Evolutionary conservation across 2,113 vertebrate genomes (phyloP), one percentile per base, ranked within the genome.

Genomic region (Notarius quadriscutis): DNA sequence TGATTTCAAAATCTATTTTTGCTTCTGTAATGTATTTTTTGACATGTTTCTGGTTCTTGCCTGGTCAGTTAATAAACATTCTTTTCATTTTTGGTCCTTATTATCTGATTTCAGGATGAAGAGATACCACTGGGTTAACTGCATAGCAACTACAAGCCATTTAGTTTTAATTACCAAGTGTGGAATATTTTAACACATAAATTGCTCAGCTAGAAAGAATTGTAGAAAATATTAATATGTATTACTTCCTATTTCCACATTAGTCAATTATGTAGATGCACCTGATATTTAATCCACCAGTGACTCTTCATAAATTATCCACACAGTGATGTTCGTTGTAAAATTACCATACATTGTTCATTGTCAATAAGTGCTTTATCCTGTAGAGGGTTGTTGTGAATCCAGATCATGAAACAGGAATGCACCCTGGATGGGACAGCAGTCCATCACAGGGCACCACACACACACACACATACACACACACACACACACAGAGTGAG

Each of bases 161-260:
- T 84, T 83, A 17, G 15, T 57, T 74, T 84, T 74, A 84, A 84
- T 60, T 84, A 30, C 25, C 50, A 78, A 78, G 6, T 63, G 15
- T 34, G n/a, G 48, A 63, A 65, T 30, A 22, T 63, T 85, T 57
- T 34, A 84, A 72, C 58, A 60, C 57, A 27, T 62, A n/a, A 10
- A 72, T 41, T 57, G n/a, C 60, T 25, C n/a, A 67, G 50, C 17
- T 69, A 65, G 11, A 22, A 86, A 69, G 60, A 55, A 20, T 51
- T 60, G 12, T 41, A 30, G n/a, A 10, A 80, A 80, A 30, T 57
- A 80, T 80, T 9, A 80, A 57, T 80, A 58, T 62, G 12, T 58
- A 18, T 58, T 34, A 1, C 20, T 41, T 14, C 10, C 18, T 22
- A 14, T 60, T 62, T 81, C 30, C 57, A 41, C 57, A 41, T 81